Percentiles rank a stretch among this genome's conserved stretches.
These are phyloP conservation scores for Cancer borealis DNA, from an alignment of 2,888 invertebrate species.

Conservation along the genomic window DNA sequence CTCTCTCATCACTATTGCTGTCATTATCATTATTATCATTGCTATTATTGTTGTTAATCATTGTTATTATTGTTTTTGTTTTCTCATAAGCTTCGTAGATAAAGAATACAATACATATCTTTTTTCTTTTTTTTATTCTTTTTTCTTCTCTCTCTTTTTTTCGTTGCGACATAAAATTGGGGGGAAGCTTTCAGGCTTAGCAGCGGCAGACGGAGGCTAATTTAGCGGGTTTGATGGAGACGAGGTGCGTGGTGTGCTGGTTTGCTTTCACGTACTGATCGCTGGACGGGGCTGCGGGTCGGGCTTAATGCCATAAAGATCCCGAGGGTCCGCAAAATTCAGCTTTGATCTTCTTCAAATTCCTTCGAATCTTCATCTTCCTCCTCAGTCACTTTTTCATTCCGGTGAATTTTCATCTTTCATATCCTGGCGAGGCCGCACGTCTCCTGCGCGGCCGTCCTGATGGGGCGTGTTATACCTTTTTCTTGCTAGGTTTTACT, in stretches of 20 bases:
- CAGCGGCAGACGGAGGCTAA: not conserved
- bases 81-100: not conserved
- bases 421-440: not conserved
- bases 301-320: not conserved
- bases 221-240: not conserved
- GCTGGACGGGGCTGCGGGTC: not conserved
- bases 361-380: not conserved
- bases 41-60: too few relatives aligned
- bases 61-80: not conserved
- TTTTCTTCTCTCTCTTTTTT: not conserved
- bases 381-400: conserved; percentile 22
- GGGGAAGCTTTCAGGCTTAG: not conserved
- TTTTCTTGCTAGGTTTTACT: not conserved
- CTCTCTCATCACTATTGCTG: not conserved
- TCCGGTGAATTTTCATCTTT: not conserved
- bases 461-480: not conserved
- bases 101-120: too few relatives aligned
- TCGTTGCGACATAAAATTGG: not conserved
- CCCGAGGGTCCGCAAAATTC: conserved; percentile 10
- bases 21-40: too few relatives aligned
- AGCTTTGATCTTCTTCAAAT: conserved; percentile 3
- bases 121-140: not conserved
- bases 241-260: not conserved
- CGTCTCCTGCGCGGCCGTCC: not conserved
- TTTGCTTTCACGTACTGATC: not conserved